Base-by-base conservation (phyloP, 1,140 invertebrate genomes). In the Subanguina moxae region DNA sequence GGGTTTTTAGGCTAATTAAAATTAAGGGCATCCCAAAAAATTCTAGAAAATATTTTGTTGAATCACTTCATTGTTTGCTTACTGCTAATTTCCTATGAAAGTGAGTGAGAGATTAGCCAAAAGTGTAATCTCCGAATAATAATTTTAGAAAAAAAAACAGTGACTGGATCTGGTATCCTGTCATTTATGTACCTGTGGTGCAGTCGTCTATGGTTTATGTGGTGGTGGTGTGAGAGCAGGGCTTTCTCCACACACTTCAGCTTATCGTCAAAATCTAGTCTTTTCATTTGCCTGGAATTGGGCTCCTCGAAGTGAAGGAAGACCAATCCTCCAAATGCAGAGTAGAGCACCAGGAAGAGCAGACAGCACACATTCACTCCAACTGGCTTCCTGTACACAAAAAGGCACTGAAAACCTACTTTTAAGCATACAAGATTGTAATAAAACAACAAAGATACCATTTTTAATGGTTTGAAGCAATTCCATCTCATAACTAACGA, bases 251-350 rank as follows among this genome's bases (percentile, higher is more conserved):
- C 78, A 45, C 76, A 78, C 32, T 62, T 15, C 21, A 67, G 32
- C 64, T 71, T 76, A 9, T 67, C 61, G 19, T 68, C 23, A 15
- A 67, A 62, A 11, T 82, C 71, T 30, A 68, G 68, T 30, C 67
- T 62, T 43, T 71, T 68, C 32, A 56, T 56, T 38, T 65, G 68
- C 64, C 71, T 48, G 21, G 65, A 66, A 38, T 70, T 66, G 13
- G 58, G 61, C 32, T 74, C 58, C 63, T 78, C 77, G 48, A 78
- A 80, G 58, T 78, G 66, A 11, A 78, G 62, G 56, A 78, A 78
- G 30, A 78, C 63, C 42, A 78, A 72, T 28, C 71, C 78, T 13
- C 77, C 77, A 21, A 80, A 62, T 27, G 73, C 52, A 9, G 75
- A 69, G 69, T 78, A 78, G 46, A 72, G 38, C 15, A 80, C 43